Conservation (phyloP, 1,140 invertebrate species). For the Drosophila paulistorum region DNA sequence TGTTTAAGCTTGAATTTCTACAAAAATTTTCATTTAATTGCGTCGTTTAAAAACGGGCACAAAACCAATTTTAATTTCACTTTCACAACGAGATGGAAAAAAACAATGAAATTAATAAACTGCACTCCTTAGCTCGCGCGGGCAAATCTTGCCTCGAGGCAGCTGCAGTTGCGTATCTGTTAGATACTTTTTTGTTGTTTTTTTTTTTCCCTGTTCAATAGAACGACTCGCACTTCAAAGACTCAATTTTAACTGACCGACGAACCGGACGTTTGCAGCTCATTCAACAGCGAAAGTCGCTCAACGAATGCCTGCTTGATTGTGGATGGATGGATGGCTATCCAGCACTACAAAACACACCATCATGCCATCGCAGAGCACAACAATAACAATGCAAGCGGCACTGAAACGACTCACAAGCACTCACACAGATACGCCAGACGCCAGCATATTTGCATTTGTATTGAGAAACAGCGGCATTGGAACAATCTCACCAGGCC, state of each 20-base stretch:
- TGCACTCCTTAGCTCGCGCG: constrained; percentile 49
- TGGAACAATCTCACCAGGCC: neutral
- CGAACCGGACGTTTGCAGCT: constrained; percentile 38
- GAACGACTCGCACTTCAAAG: constrained; percentile 29
- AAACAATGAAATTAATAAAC: constrained; percentile 29
- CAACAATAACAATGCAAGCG: constrained; percentile 50
- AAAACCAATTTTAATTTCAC: constrained; percentile 55
- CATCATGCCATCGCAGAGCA: too few species aligned
- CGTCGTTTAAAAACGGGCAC: constrained; percentile 48
- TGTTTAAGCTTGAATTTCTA: constrained; percentile 22
- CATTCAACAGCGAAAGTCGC: constrained; percentile 77
- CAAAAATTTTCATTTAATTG: constrained; percentile 68
- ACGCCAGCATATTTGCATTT: constrained; percentile 36
- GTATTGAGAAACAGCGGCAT: constrained; percentile 21
- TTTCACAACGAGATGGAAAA: constrained; percentile 56
- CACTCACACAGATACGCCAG: constrained; percentile 43
- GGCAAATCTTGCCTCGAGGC: constrained; percentile 31
- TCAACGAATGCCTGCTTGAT: constrained; percentile 59
- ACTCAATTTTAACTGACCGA: constrained; percentile 15
- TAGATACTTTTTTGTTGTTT: constrained; percentile 31
- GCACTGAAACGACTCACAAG: constrained; percentile 37
- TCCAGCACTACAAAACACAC: constrained; percentile 24
- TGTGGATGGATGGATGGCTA: constrained; percentile 37
- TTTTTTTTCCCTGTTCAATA: constrained; percentile 15
- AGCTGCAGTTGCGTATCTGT: constrained; percentile 68